Base-by-base conservation (phyloP, 2,113 vertebrate genomes). In the Syngnathus typhle region DNA sequence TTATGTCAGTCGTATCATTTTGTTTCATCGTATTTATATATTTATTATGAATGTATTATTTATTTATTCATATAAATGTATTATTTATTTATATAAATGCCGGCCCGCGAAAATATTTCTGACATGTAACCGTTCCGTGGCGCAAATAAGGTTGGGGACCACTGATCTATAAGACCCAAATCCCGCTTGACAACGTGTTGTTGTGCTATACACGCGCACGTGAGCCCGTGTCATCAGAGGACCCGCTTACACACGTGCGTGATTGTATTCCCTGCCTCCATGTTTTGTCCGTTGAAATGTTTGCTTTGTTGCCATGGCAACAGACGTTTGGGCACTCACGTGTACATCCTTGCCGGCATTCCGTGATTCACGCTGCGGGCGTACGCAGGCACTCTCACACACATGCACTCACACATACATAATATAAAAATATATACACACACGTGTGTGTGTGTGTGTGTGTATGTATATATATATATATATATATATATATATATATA, bases 221-320 rank as follows among this genome's bases (percentile, higher is more conserved):
- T 60, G 56, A 72, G 61, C 19, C 15, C n/a, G 60, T 73, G 43
- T 72, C 71, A 77, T 65, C 65, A 38, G 32, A 39, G 66, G 72
- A 64, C 37, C 19, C n/a, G 3, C 3, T 32, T 32, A 16, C 52
- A 58, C 58, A 12, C 55, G 37, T 47, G 51, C 64, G 60, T 51
- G 54, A 58, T 58, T 58, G 41, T 51, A 49, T 65, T 65, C 52
- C 37, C 18, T 49, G 27, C 46, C 41, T 41, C 60, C 23, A 47
- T 69, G 73, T 82, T 81, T 72, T 84, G 69, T 64, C 44, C 44
- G 15, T 15, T 47, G 15, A 47, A 47, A 82, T 89, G 88, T 89
- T 88, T 89, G 86, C 86, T 85, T 80, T 86, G 88, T 89, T 89
- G 78, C 88, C 88, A 89, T 89, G 80, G 88, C 85, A 89, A 89